Evolutionary conservation across 30 jellyfish, hydroid and myxozoan species (phyloP).

Genomic region (Aurelia aurita): DNA sequence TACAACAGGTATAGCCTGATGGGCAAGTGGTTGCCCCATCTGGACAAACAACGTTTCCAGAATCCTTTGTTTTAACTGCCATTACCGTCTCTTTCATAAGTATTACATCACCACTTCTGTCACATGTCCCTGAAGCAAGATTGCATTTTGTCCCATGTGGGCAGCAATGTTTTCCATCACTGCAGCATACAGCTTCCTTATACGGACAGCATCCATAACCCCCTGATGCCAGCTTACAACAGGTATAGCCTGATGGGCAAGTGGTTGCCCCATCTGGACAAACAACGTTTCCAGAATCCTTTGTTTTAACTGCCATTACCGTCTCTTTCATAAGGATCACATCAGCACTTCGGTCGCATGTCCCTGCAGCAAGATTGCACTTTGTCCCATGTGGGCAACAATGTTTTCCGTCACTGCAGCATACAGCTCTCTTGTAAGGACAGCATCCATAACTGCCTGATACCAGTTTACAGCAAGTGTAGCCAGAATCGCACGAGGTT

Average conservation of each 20-base stretch:
- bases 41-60: too few relatives aligned
- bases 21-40: too few relatives aligned
- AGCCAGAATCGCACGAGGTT: constrained; percentile 27
- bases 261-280: constrained; percentile 27
- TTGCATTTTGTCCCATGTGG: constrained; percentile 68
- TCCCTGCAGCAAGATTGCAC: constrained; percentile 17
- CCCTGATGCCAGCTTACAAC: constrained; percentile 44
- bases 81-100: too few relatives aligned
- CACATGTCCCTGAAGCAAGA: constrained; percentile 11
- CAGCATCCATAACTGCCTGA: constrained; percentile 68
- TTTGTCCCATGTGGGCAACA: constrained; percentile 57
- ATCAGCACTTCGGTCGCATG: constrained; percentile 1
- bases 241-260: constrained; percentile 63
- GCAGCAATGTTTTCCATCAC: constrained; percentile 71
- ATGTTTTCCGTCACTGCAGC: constrained; percentile 48
- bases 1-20: too few relatives aligned
- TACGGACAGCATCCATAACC: constrained; percentile 76
- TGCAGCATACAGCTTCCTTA: constrained; percentile 66
- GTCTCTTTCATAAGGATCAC: neutral
- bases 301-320: neutral
- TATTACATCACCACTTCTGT: too few relatives aligned
- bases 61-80: too few relatives aligned
- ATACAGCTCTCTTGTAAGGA: constrained; percentile 56
- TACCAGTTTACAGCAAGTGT: constrained; percentile 43
- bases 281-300: neutral